Evolutionary conservation across 2,113 vertebrate species (phyloP).

Genomic region (Thymallus thymallus): DNA sequence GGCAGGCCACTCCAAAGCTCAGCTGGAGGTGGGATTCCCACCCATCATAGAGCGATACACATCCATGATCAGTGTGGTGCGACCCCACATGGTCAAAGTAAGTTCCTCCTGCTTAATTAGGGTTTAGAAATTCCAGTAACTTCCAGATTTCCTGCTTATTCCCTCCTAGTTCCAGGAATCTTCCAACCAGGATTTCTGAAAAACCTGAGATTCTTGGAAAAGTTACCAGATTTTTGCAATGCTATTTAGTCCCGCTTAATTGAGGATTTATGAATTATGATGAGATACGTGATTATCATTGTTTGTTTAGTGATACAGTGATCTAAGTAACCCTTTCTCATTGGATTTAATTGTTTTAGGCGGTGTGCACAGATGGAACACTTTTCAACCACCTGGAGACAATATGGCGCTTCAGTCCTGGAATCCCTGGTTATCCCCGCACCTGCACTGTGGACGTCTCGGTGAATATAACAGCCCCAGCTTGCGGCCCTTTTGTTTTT

Average conservation of each 20-base stretch:
- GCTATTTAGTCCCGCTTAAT: no score
- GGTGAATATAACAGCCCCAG: constrained; percentile 68
- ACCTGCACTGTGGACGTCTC: constrained; percentile 96
- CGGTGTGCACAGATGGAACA: constrained; percentile 88
- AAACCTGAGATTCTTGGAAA: no score
- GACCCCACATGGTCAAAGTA: constrained; percentile 93
- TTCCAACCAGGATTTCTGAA: no score
- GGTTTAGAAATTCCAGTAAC: no score
- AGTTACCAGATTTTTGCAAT: no score
- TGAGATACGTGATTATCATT: neutral
- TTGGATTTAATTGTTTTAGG: constrained; percentile 62
- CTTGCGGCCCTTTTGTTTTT: neutral
- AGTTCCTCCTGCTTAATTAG: constrained; percentile 28
- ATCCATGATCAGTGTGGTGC: constrained; percentile 87
- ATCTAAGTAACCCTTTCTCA: no score
- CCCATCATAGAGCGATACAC: constrained; percentile 90
- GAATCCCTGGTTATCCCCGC: constrained; percentile 89
- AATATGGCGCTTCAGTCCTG: constrained; percentile 92
- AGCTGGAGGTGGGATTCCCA: constrained; percentile 91
- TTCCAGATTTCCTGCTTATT: neutral
- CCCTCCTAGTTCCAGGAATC: no score
- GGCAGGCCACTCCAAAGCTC: constrained; percentile 84
- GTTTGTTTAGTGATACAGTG: neutral
- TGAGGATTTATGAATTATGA: no score
- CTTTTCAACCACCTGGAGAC: constrained; percentile 96